phyloP scores from a whole-genome alignment of 2,113 vertebrate species.

The Chlorocebus sabaeus region DNA sequence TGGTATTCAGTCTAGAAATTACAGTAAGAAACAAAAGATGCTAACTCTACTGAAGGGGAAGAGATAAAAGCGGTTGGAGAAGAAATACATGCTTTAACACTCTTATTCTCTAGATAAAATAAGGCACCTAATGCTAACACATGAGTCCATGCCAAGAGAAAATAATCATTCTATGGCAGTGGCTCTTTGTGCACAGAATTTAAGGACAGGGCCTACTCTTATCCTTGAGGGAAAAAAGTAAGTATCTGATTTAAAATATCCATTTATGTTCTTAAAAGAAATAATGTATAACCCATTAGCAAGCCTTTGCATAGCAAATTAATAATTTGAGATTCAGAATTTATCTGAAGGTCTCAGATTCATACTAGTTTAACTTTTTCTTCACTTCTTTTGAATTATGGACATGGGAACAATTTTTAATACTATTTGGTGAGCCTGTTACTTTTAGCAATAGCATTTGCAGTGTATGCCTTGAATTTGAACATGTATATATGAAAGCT shows the following conservation, averaged over 20 bases:
- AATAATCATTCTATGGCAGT: constrained; percentile 53
- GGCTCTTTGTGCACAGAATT: not conserved
- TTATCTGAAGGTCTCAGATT: not conserved
- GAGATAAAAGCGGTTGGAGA: not conserved
- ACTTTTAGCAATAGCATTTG: not conserved
- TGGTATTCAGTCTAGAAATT: constrained; percentile 51
- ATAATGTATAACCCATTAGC: not conserved
- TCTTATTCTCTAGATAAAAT: not conserved
- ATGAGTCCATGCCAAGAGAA: constrained; percentile 35
- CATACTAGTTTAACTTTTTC: not conserved
- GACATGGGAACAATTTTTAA: not conserved
- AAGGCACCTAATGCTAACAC: constrained; percentile 41
- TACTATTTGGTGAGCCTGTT: not conserved
- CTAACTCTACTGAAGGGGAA: constrained; percentile 44
- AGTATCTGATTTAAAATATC: not conserved
- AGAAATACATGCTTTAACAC: constrained; percentile 34
- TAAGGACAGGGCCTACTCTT: not conserved
- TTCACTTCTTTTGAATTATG: not conserved
- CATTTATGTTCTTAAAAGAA: constrained; percentile 29
- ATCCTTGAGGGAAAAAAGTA: not conserved
- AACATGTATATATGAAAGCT: not conserved
- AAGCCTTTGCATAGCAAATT: not conserved
- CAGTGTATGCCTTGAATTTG: not conserved
- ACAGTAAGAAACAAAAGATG: constrained; percentile 33
- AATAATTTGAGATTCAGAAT: constrained; percentile 14